Evolutionary conservation across 2,113 vertebrate species (phyloP), one percentile per base, ranked within the genome.

Genomic region (Oncorhynchus gorbuscha): DNA sequence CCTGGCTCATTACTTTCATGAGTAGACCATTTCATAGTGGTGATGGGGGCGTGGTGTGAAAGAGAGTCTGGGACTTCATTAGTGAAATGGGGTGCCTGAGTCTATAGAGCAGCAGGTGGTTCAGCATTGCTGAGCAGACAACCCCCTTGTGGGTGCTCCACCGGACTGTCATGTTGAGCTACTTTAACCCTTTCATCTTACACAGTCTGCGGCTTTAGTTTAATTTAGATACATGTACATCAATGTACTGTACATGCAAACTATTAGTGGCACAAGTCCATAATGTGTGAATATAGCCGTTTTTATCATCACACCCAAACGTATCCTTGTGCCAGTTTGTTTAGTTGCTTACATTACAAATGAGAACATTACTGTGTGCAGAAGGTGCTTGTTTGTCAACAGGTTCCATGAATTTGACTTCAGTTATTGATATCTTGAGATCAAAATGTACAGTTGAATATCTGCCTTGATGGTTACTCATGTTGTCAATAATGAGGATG

Each of bases 1-100:
- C 85, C 89, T 89, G 88, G 87, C 91, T 93, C 91, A 93, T 93
- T 94, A 93, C 91, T 92, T 93, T 93, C 91, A 93, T 93, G 92
- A 93, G 93, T 93, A 93, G 91, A 92, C 89, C 90, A 91, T 93
- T 89, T 89, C 89, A 91, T 89, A 83, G 87, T 83, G 84, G 83
- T 76, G 77, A 87, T 91, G 91, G 92, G 88, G 89, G 90, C 86
- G 87, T 88, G 88, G 89, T 91, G 89, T 91, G 90, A 92, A 86
- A 93, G 89, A 90, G 88, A 93, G 91, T 93, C 90, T 86, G 87
- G 86, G 87, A 92, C 89, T 92, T 92, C 91, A 93, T 93, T 93
- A 93, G 90, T 89, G 90, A 93, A 92, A 94, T 93, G 92, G 90
- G 90, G 81, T 88, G 83, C 83, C 84, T 85, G 81, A 74, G 86